Evolutionary conservation across 2,888 invertebrate species (phyloP).

Genomic region (Drosophila atroscutellata): DNA sequence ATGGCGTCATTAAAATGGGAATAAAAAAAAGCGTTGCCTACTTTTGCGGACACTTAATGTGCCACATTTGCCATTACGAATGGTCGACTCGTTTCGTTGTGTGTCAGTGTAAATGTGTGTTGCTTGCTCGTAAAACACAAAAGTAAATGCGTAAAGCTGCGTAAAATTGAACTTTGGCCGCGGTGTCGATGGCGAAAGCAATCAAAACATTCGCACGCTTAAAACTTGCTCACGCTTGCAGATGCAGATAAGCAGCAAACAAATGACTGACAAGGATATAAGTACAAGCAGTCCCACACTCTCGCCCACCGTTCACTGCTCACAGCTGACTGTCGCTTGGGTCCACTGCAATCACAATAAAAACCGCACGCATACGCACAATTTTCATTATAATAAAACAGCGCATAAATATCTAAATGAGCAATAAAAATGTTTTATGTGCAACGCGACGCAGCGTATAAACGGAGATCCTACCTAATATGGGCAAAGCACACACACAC

Average conservation of each 20-base stretch:
- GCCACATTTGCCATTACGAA: conserved; percentile 48
- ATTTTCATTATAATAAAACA: conserved; percentile 80
- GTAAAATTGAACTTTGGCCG: conserved; percentile 68
- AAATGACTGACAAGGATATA: conserved; percentile 25
- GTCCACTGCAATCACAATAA: conserved; percentile 78
- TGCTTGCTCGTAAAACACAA: conserved; percentile 64
- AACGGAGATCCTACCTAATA: conserved; percentile 32
- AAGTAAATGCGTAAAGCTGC: conserved; percentile 68
- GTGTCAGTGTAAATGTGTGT: conserved; percentile 12
- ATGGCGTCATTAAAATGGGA: conserved; percentile 38
- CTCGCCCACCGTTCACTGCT: not conserved
- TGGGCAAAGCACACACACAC: conserved; percentile 7
- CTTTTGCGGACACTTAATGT: conserved; percentile 63
- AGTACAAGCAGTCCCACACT: conserved; percentile 6
- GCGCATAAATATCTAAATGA: conserved; percentile 79
- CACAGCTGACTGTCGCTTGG: conserved; percentile 17
- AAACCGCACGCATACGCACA: conserved; percentile 79
- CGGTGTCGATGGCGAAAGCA: conserved; percentile 35
- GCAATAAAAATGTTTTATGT: conserved; percentile 80
- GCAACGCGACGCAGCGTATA: conserved; percentile 61
- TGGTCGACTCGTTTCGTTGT: conserved; percentile 25
- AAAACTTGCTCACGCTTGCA: conserved; percentile 63
- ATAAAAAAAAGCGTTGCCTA: conserved; percentile 54
- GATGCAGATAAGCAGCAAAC: conserved; percentile 59
- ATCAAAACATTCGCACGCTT: conserved; percentile 69